Base-by-base conservation (phyloP, 2,113 vertebrate species). In the Gavia stellata region DNA sequence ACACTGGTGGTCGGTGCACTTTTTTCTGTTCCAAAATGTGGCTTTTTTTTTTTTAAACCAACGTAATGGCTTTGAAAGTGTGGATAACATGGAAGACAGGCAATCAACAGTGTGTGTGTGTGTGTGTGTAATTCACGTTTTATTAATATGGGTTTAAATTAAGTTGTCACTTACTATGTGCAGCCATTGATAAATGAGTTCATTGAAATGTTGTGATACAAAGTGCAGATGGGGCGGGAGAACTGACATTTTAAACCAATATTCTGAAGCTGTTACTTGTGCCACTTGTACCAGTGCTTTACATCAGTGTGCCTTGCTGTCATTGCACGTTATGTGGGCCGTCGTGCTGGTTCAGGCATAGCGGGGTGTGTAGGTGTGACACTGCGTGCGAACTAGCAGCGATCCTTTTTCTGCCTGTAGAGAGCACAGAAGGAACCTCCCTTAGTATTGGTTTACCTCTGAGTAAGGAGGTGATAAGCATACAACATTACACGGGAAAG, bases 91-190 rank as follows among this genome's bases (percentile, higher is more conserved):
- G 49, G 53, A 85, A 91, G 53, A 55, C 38, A 87, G 33, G n/a
- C 66, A 90, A 49, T 94, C 91, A 92, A 36, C 88, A 71, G 81
- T 14, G 38, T 58, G 75, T 50, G 40, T 63, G 52, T 61, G 79
- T 52, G 36, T 7, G 3, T 73, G 50, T 53, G 45, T 81, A 82
- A 73, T 74, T 95, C 84, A 73, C 81, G 3, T 91, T 84, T 91
- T 87, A 86, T 81, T 97, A 96, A 90, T 80, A 77, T 2, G 7
- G 81, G 82, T 95, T 94, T 89, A 91, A 96, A 95, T 96, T 78
- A 83, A 73, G 50, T 83, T 91, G 89, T 94, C 94, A 83, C 50
- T 95, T 88, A 42, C 81, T 82, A 4, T 66, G 81, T 50, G 40
- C 58, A 73, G 38, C 71, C 71, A 23, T 31, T 96, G 89, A 92